Evolutionary conservation across 2,797 vertebrate genomes (phyloP), one percentile per base, ranked within the genome.

Genomic region (Mallotus villosus): DNA sequence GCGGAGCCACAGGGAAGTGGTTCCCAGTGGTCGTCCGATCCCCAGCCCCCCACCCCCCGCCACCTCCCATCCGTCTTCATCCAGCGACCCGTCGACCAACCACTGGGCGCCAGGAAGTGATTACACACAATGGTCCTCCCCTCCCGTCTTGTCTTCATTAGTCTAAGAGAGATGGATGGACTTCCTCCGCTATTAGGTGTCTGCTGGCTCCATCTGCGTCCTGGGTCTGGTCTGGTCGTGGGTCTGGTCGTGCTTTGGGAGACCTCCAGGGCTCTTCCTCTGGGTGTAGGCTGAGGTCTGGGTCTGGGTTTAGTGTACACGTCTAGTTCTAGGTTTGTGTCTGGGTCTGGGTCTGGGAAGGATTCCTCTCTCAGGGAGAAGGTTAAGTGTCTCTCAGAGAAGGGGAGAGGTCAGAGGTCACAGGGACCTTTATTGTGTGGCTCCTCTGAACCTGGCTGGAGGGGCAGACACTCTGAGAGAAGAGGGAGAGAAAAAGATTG

Each of bases 31-130:
- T 9, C 27, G 34, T 34, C 61, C 34, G 61, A 63, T 63, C 61
- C n/a, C 61, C 29, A 34, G 27, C 29, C 29, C 29, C 29, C 29
- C n/a, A 19, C 61, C 34, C 34, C 7, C 17, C 14, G 25, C 24
- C 61, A 34, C 7, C 34, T 32, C 29, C 61, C 17, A 27, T 63
- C 61, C 25, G 16, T 63, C 61, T 63, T 63, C 29, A 63, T 63
- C 61, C 29, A 63, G 29, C 17, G 34, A 41, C 62, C 3, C 34
- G 0, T 32, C 29, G 29, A 32, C 29, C 29, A 32, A 32, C 29
- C 29, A 32, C 29, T 4, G 73, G 84, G 83, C 81, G 84, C 86
- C 88, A 89, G 88, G 87, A 91, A 87, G 82, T 41, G 70, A 87
- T 87, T 89, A 81, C 84, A 84, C 82, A 74, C 80, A 53, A 65